Percentiles rank a stretch among this genome's conserved stretches.
These are phyloP conservation scores for Lycia hirtaria DNA, from an alignment of 2,888 invertebrate genomes.

Conservation along the genomic window DNA sequence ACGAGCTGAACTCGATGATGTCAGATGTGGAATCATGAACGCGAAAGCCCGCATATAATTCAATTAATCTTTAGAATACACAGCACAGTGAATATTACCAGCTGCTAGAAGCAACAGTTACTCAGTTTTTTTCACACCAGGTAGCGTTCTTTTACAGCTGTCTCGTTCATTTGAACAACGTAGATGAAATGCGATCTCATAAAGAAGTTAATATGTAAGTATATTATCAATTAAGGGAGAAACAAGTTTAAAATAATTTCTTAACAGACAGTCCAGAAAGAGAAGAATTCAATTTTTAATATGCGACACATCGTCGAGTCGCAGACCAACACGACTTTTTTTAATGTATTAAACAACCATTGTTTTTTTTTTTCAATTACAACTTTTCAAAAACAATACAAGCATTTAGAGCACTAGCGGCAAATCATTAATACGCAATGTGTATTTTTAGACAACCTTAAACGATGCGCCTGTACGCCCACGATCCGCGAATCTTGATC, in stretches of 20 bases:
- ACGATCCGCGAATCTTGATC: conserved; percentile 52
- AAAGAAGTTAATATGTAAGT: not conserved
- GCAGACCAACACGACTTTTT: too few relatives aligned
- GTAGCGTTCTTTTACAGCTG: conserved; percentile 15
- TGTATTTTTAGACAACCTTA: conserved; percentile 71
- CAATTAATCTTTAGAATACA: conserved; percentile 4
- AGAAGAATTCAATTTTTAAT: too few relatives aligned
- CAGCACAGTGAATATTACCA: conserved; percentile 13
- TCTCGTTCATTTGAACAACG: not conserved
- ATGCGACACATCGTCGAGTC: too few relatives aligned
- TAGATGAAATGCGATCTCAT: not conserved
- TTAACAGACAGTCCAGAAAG: too few relatives aligned
- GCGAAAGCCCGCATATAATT: not conserved
- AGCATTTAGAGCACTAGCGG: conserved; percentile 11
- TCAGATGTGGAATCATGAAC: too few relatives aligned
- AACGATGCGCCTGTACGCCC: conserved; percentile 60
- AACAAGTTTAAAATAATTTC: too few relatives aligned
- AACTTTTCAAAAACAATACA: not conserved
- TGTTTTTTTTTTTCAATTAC: too few relatives aligned
- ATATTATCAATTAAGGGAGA: too few relatives aligned
- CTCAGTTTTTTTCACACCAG: conserved; percentile 14
- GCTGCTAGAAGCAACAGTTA: conserved; percentile 17
- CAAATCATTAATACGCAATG: conserved; percentile 52
- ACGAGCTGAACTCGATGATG: too few relatives aligned
- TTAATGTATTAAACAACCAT: too few relatives aligned